phyloP scores from a whole-genome alignment of 2,797 vertebrate species.

The Mormyrops boulengeri region DNA sequence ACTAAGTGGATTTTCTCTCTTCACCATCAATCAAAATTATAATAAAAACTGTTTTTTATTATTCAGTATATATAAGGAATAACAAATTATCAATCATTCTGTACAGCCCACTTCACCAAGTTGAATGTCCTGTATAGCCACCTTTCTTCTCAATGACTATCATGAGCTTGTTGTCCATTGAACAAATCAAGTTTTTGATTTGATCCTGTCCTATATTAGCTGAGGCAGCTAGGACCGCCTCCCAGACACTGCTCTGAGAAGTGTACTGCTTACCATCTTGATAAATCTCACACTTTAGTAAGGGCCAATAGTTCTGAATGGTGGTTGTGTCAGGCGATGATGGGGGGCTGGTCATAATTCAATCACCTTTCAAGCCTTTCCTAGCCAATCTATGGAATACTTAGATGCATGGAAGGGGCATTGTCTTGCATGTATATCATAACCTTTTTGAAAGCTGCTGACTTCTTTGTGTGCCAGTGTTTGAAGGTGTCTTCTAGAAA shows the following conservation, averaged over 20 bases:
- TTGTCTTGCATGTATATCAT: neutral
- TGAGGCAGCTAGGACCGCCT: neutral
- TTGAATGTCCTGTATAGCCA: neutral
- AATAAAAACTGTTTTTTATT: neutral
- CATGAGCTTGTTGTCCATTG: neutral
- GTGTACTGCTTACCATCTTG: neutral
- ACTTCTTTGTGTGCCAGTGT: neutral
- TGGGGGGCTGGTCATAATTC: neutral
- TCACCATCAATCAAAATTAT: neutral
- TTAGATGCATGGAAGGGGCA: neutral
- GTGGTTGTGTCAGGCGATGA: neutral
- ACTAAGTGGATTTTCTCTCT: neutral
- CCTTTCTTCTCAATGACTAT: neutral
- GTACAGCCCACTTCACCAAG: neutral
- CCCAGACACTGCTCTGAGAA: neutral
- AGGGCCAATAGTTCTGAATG: neutral
- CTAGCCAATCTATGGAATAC: neutral
- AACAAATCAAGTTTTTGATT: neutral
- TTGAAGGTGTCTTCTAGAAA: no score
- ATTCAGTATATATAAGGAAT: neutral
- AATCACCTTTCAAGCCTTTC: neutral
- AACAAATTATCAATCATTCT: neutral
- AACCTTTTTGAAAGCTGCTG: neutral
- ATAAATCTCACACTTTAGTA: neutral
- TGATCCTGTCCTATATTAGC: neutral